A percentile compares a stretch with the other conserved stretches of the same genome.
phyloP scores from a whole-genome alignment of 2,888 invertebrate species.

The Allygus modestus region DNA sequence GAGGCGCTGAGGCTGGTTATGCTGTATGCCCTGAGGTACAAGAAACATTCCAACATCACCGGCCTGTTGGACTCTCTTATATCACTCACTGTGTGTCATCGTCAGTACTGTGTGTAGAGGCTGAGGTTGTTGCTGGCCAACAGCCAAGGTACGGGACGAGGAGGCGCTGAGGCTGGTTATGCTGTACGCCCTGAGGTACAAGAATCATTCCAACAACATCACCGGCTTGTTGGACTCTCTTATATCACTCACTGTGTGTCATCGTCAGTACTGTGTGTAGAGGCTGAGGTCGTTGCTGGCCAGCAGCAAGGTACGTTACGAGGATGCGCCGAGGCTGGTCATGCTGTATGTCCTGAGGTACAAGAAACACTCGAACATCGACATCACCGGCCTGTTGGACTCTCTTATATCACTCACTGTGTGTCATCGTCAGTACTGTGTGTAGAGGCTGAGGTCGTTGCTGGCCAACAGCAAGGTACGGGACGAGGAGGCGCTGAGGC shows the following conservation, averaged over 20 bases:
- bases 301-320: constrained; percentile 83
- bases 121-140: too few relatives aligned
- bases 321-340: constrained; percentile 92
- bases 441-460: constrained; percentile 78
- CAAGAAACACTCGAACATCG: constrained; percentile 92
- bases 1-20: constrained; percentile 94
- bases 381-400: constrained; percentile 86
- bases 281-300: constrained; percentile 82
- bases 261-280: background rate
- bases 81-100: too few relatives aligned
- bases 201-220: constrained; percentile 91
- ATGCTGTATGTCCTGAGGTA: constrained; percentile 96
- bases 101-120: background rate
- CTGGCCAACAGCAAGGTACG: constrained; percentile 85
- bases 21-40: constrained; percentile 95
- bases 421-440: background rate
- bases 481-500: constrained; percentile 88
- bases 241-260: too few relatives aligned
- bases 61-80: constrained; percentile 86
- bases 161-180: constrained; percentile 92
- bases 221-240: constrained; percentile 86
- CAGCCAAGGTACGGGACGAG: too few relatives aligned
- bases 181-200: constrained; percentile 95
- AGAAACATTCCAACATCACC: constrained; percentile 88
- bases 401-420: too few relatives aligned